phyloP scores from a whole-genome alignment of 2,797 vertebrate species.

The Acropternis orthonyx region DNA sequence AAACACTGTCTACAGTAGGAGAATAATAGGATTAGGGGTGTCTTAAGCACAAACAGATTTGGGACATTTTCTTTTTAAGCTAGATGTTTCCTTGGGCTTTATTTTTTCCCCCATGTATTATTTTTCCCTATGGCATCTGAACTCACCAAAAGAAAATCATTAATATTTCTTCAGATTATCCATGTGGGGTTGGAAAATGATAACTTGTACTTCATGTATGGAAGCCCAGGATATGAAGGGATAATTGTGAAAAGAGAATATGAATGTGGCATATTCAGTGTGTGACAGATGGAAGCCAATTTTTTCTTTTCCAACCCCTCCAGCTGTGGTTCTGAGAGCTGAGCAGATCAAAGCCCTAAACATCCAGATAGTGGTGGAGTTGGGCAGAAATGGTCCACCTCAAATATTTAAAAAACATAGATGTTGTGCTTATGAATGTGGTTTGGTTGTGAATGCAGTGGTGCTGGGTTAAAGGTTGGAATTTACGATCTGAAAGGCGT shows the following conservation, averaged over 20 bases:
- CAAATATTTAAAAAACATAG: neutral
- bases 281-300: neutral
- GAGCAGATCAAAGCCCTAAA: neutral
- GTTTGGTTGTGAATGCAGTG: neutral
- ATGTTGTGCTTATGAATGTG: neutral
- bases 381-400: neutral
- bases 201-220: neutral
- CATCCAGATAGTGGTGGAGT: neutral
- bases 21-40: neutral
- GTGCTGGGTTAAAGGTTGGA: neutral
- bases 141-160: neutral
- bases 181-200: neutral
- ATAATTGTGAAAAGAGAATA: neutral
- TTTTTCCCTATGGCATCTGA: neutral
- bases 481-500: neutral
- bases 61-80: neutral
- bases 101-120: rapidly evolving
- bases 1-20: neutral
- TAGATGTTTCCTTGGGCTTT: neutral
- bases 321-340: neutral
- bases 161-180: neutral
- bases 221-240: neutral
- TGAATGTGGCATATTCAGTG: neutral
- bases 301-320: neutral
- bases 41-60: neutral